Evolutionary conservation across 2,797 vertebrate genomes (phyloP).

Genomic region (Parauchenoglanis punctatus): DNA sequence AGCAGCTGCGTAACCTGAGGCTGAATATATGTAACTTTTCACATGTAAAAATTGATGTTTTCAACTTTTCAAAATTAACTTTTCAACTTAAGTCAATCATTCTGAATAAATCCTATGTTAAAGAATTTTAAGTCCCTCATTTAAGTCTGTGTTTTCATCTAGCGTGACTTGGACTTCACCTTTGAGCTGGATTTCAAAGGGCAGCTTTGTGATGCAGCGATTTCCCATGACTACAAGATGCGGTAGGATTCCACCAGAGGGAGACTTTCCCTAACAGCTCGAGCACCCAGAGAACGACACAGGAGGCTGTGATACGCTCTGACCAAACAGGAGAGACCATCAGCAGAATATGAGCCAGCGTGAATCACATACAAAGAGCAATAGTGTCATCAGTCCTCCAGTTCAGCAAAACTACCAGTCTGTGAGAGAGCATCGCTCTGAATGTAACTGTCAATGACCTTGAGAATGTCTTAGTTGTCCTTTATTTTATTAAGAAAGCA

Average conservation of each 20-base stretch:
- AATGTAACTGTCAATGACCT: constrained; percentile 69
- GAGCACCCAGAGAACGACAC: constrained; percentile 48
- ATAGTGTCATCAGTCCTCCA: constrained; percentile 66
- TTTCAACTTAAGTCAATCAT: background rate
- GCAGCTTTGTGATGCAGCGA: constrained; percentile 94
- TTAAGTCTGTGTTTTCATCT: constrained; percentile 46
- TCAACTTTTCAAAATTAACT: too few species aligned
- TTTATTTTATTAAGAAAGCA: constrained; percentile 52
- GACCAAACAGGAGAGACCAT: constrained; percentile 38
- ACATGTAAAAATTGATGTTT: background rate
- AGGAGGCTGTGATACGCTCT: constrained; percentile 43
- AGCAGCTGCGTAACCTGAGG: background rate
- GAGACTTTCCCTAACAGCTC: constrained; percentile 34
- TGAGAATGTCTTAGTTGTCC: constrained; percentile 55
- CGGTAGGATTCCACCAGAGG: constrained; percentile 73
- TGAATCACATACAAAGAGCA: constrained; percentile 65
- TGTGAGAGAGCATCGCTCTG: constrained; percentile 59
- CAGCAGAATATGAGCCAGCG: constrained; percentile 40
- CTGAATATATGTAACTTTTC: background rate
- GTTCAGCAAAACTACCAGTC: constrained; percentile 44
- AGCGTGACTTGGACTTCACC: constrained; percentile 98
- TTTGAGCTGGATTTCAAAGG: constrained; percentile 97
- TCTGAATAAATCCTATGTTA: background rate
- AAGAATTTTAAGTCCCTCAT: background rate
- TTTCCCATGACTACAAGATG: constrained; percentile 99